Evolutionary conservation across 2,888 invertebrate species (phyloP), one percentile per base, ranked within the genome.

Genomic region (Fragum sueziense): DNA sequence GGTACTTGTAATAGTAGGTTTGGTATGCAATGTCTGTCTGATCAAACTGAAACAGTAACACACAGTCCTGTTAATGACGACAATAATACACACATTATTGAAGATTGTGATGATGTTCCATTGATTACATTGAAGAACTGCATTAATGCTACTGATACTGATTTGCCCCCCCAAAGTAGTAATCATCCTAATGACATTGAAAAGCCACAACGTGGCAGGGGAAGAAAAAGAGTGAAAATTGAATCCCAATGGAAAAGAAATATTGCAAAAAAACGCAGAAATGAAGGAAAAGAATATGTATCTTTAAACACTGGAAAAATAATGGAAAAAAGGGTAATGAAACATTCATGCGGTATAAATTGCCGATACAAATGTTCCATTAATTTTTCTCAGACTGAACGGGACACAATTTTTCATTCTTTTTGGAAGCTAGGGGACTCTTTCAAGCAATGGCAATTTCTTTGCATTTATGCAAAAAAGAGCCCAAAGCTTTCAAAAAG

Each of bases 391-490:
- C 4, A 75, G 7, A 14, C 41, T 20, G 29, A 75, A 0, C 61
- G 75, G 20, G 17, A 62, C 20, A 33, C 3, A 0, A 69, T 75
- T 17, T 75, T 75, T 62, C 61, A 69, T 25, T 51, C 61, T 14
- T 75, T 47, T 9, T 75, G 70, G 70, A 25, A 41, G 34, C 27
- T 62, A 20, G 75, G 75, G 7, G 62, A 69, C 4, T 33, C 47
- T 22, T 20, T 22, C 27, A 69, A 70, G 20, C 75, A 70, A 29
- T 33, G 69, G 34, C 31, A 75, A 6, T 75, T 75, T 34, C 17
- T 74, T 2, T 27, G 9, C 25, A 74, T 68, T 9, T 68, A 57
- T 57, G 41, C 74, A 14, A 51, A 51, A 17, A 61, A 47, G 27
- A 65, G 52, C 14, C 11, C 33, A 65, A 73, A 65, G 22, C 6